A percentile compares a stretch with the other conserved stretches of the same genome.
Evolutionary conservation across 2,888 invertebrate species (phyloP).

Genomic region (Operophtera brumata): DNA sequence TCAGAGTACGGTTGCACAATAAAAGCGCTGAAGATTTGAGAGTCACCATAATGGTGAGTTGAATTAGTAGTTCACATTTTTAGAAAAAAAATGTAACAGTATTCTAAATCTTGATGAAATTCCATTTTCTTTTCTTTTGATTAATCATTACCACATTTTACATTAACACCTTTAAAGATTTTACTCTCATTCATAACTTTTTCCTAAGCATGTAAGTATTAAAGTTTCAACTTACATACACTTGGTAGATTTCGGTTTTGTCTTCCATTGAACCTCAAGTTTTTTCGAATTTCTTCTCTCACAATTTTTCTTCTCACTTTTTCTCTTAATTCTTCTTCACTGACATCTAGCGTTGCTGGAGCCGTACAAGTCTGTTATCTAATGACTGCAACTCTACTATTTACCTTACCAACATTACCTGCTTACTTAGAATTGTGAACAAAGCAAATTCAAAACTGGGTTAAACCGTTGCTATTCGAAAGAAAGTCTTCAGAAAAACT

Average conservation of each 20-base stretch:
- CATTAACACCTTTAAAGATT: background rate
- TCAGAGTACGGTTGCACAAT: slow-evolving; percentile 64
- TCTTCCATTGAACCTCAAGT: background rate
- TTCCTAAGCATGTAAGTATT: slow-evolving; percentile 7
- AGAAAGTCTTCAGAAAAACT: slow-evolving; percentile 46
- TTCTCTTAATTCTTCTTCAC: background rate
- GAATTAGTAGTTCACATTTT: background rate
- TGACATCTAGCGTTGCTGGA: background rate
- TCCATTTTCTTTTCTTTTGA: background rate
- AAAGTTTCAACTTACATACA: background rate
- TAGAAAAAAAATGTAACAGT: too few species aligned
- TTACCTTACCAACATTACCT: background rate
- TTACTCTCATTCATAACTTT: background rate
- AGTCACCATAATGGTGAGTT: slow-evolving; percentile 68
- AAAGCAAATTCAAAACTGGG: slow-evolving; percentile 46
- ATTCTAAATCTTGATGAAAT: background rate
- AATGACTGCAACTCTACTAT: slow-evolving; percentile 10
- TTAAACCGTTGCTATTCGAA: slow-evolving; percentile 46
- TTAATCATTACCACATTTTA: slow-evolving; percentile 1
- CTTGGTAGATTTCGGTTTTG: background rate
- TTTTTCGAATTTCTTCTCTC: background rate
- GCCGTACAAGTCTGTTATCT: background rate
- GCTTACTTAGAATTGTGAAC: slow-evolving; percentile 12
- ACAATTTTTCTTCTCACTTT: background rate
- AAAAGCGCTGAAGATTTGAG: slow-evolving; percentile 66